These are phyloP conservation scores for Ptychobarbus kaznakovi DNA, from an alignment of 2,797 vertebrate genomes.

Conservation along the genomic window DNA sequence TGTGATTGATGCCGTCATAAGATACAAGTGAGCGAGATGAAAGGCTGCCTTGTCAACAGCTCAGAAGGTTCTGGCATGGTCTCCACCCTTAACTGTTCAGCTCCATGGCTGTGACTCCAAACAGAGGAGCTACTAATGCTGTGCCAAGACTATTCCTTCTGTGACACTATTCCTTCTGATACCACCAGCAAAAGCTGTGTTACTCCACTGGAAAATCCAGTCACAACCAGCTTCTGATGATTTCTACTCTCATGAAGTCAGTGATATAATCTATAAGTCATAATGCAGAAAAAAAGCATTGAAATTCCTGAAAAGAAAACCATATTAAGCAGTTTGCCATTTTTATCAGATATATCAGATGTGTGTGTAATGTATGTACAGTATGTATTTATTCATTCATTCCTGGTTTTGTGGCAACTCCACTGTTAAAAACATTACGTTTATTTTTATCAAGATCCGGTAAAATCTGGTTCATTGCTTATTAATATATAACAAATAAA, in stretches of 20 bases:
- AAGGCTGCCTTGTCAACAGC: constrained; percentile 41
- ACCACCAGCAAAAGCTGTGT: constrained; percentile 16
- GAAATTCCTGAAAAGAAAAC: not conserved
- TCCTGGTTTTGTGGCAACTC: not conserved
- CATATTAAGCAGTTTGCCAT: not conserved
- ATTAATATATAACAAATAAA: not conserved
- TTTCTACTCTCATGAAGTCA: not conserved
- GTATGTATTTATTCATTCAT: not conserved
- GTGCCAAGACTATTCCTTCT: not conserved
- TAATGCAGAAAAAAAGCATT: not conserved
- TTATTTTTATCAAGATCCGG: not conserved
- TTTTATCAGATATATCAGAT: not conserved
- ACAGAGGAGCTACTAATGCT: constrained; percentile 21
- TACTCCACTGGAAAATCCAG: constrained; percentile 12
- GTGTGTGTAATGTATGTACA: too few species aligned
- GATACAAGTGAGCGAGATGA: constrained; percentile 23
- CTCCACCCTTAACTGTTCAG: constrained; percentile 40
- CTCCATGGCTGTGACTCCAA: constrained; percentile 28
- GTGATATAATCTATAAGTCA: not conserved
- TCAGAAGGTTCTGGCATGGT: constrained; percentile 27
- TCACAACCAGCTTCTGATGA: constrained; percentile 11
- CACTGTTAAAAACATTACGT: not conserved
- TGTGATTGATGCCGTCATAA: constrained; percentile 43
- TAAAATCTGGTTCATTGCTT: not conserved
- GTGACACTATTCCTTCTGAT: not conserved